phyloP scores from a whole-genome alignment of 2,113 vertebrate species.

The Puntigrus tetrazona region DNA sequence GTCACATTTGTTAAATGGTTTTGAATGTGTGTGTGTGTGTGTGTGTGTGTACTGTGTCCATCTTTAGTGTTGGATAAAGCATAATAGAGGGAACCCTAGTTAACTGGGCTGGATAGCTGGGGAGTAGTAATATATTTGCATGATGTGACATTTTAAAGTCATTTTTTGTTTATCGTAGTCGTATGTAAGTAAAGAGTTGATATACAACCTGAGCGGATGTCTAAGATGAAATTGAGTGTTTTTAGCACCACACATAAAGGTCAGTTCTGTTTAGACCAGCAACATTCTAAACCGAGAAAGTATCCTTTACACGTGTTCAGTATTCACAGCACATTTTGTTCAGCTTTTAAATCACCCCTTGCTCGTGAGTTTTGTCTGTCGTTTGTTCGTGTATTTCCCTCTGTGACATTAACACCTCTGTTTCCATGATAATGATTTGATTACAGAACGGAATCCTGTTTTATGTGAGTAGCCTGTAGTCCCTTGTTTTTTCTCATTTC shows the following conservation, averaged over 20 bases:
- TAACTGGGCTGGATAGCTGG: background rate
- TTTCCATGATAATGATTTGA: slow-evolving; percentile 69
- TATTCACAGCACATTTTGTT: background rate
- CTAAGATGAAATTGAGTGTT: background rate
- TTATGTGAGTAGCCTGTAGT: slow-evolving; percentile 84
- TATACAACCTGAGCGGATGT: background rate
- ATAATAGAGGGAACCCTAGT: background rate
- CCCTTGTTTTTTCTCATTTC: slow-evolving; percentile 60
- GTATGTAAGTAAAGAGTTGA: background rate
- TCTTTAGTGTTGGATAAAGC: background rate
- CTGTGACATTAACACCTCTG: slow-evolving; percentile 67
- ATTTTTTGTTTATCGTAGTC: background rate
- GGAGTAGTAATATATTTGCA: slow-evolving; percentile 14
- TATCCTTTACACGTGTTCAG: background rate
- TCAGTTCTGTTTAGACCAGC: background rate
- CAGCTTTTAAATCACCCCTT: background rate
- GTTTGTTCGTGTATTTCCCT: slow-evolving; percentile 33
- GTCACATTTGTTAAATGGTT: slow-evolving; percentile 1
- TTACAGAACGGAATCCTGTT: slow-evolving; percentile 81
- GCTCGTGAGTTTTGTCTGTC: slow-evolving; percentile 1
- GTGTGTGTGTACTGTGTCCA: background rate
- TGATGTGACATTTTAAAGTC: background rate
- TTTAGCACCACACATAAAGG: background rate
- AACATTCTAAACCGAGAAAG: background rate
- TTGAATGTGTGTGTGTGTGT: too few species aligned